These are phyloP conservation scores for Palythoa caribaeorum DNA, from an alignment of 92 coral and sea anemone species.

Conservation along the genomic window DNA sequence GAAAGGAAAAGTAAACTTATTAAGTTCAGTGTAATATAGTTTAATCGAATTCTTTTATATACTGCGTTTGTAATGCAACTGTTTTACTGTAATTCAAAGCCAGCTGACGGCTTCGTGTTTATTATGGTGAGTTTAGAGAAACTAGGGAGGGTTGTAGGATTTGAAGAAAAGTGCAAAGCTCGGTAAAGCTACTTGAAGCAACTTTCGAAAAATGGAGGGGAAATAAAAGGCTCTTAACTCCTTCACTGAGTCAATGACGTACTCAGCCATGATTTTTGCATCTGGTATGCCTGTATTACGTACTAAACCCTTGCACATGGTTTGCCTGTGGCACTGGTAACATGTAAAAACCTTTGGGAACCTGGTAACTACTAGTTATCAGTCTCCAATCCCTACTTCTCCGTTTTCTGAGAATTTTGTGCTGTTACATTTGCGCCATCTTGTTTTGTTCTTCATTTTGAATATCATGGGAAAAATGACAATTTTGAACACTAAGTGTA, in stretches of 20 bases:
- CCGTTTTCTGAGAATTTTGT: conserved; percentile 4
- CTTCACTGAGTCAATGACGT: conserved; percentile 2
- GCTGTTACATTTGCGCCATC: conserved; percentile 7
- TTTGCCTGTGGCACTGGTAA: conserved; percentile 7
- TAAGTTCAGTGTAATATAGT: conserved; percentile 2
- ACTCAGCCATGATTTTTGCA: conserved; percentile 5
- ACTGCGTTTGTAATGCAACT: conserved; percentile 5
- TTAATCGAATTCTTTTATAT: conserved; percentile 1
- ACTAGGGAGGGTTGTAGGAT: conserved; percentile 7
- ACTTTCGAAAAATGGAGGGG: conserved; percentile 2
- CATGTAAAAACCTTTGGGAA: conserved; percentile 4
- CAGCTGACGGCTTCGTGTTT: conserved; percentile 4
- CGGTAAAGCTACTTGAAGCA: conserved; percentile 6
- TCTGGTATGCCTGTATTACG: conserved; percentile 6
- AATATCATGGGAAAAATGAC: conserved; percentile 3
- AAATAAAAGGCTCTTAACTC: conserved; percentile 3
- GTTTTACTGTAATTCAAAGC: conserved; percentile 3
- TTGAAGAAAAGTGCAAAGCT: conserved; percentile 4
- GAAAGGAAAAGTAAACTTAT: conserved; percentile 2
- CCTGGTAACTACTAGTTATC: conserved; percentile 5
- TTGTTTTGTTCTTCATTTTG: conserved; percentile 2
- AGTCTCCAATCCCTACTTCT: conserved; percentile 6
- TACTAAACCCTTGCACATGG: conserved; percentile 6
- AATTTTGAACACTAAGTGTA: conserved; percentile 2
- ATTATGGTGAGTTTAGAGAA: conserved; percentile 3